Conservation (phyloP, 2,888 invertebrate species). For the Xestoiulus laeticollis region DNA sequence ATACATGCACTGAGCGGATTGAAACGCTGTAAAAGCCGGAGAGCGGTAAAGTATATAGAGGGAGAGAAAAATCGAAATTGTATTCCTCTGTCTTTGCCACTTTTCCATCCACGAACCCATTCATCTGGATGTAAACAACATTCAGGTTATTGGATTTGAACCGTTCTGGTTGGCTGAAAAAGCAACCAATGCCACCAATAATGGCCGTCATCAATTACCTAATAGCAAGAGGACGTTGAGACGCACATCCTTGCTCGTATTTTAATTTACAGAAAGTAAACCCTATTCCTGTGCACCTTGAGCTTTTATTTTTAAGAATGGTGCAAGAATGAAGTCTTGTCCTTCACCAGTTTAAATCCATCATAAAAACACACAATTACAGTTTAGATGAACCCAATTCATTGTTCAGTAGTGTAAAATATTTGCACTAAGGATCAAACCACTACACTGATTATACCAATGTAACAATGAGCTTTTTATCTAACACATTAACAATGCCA, state of each 20-base stretch:
- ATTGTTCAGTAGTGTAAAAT: too few relatives aligned
- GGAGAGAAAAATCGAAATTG: slow-evolving; percentile 39
- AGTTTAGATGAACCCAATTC: too few relatives aligned
- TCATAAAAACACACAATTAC: too few relatives aligned
- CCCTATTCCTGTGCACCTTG: too few relatives aligned
- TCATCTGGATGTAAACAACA: slow-evolving; percentile 52
- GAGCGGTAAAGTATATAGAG: slow-evolving; percentile 4
- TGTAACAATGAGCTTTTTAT: too few relatives aligned
- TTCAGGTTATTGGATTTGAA: slow-evolving; percentile 53
- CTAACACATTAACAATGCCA: too few relatives aligned
- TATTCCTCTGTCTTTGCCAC: slow-evolving; percentile 47
- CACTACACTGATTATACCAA: too few relatives aligned
- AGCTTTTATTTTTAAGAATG: neutral
- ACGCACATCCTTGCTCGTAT: neutral
- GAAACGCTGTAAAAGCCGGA: neutral
- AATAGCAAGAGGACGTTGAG: neutral
- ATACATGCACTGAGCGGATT: slow-evolving; percentile 40
- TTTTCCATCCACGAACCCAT: slow-evolving; percentile 42
- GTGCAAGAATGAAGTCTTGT: neutral
- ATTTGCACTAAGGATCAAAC: too few relatives aligned
- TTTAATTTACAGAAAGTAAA: neutral
- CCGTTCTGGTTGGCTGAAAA: slow-evolving; percentile 50
- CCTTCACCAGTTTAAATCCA: neutral
- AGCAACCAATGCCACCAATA: slow-evolving; percentile 52
- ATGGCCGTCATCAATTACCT: slow-evolving; percentile 54